Evolutionary conservation across 2,797 vertebrate genomes (phyloP), one percentile per base, ranked within the genome.

Genomic region (Alcedo quadribrachys): DNA sequence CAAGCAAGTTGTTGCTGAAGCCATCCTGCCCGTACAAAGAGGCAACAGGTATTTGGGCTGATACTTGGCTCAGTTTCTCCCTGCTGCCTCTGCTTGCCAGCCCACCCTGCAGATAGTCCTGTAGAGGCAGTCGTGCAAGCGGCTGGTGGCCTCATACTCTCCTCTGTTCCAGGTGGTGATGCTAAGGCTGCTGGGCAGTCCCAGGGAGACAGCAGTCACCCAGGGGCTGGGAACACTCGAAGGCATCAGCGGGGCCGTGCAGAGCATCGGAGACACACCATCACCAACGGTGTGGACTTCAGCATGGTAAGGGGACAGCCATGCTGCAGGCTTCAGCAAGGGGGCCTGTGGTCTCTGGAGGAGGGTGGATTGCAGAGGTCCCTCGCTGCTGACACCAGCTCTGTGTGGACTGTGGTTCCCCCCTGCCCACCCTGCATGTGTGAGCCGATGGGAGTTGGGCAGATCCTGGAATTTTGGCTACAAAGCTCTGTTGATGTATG

Each of bases 251-350:
- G 98, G 27, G 96, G 96, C 58, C 98, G 98, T 18, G 98, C 98
- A 2, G 98, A 98, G 12, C 98, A 98, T 77, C 97, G 99, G 54
- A 97, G 99, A 43, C 99, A 99, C 92, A 99, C 99, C 77, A 98
- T 99, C 95, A 98, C 99, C 91, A 98, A 96, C 0, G 99, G 99
- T 1, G 98, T 99, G 86, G 99, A 99, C 96, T 99, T 99, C 17
- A 97, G 98, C 93, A 96, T 98, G 98, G 99, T 99, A 96, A 94
- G 98, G 42, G 87, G 37, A 28, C 40, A 37, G 42, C n/a, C 30
- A 53, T 27, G 21, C 19, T 19, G 3, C 14, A 53, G 83, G 33
- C 27, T 61, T 6, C 32, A 21, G 13, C 4, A 2, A 32, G 24
- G 9, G 21, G 19, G 30, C 46, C 46, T 11, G 5, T 5, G 4